Percentiles rank a stretch among this genome's conserved stretches.
phyloP scores from a whole-genome alignment of 37 sponge, comb jelly and placozoan species.

The Spongilla lacustris region DNA sequence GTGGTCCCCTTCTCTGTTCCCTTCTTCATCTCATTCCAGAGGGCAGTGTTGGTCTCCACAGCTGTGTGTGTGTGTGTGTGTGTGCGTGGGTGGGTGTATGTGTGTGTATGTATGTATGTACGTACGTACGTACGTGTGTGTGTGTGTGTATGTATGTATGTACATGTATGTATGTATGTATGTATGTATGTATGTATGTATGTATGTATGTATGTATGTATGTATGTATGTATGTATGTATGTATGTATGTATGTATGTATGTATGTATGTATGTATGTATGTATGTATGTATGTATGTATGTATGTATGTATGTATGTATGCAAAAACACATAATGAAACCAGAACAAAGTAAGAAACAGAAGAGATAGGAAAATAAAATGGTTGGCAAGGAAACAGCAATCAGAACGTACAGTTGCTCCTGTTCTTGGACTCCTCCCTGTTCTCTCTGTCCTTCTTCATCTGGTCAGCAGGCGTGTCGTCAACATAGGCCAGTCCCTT shows the following conservation, averaged over 20 bases:
- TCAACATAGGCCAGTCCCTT: slow-evolving; percentile 89
- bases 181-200: no score
- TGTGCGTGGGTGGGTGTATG: background rate
- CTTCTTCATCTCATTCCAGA: slow-evolving; percentile 92
- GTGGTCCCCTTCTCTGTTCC: slow-evolving; percentile 77
- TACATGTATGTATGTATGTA: no score
- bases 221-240: no score
- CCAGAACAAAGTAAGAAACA: background rate
- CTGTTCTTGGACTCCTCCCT: slow-evolving; percentile 73
- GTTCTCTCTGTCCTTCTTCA: slow-evolving; percentile 85
- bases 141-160: no score
- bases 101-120: background rate
- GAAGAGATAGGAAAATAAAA: background rate
- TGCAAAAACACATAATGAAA: background rate
- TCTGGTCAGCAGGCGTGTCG: slow-evolving; percentile 86
- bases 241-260: background rate
- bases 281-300: no score
- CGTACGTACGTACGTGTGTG: no score
- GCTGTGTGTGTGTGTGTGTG: slow-evolving; percentile 30
- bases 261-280: background rate
- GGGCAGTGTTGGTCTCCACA: slow-evolving; percentile 69
- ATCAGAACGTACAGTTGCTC: slow-evolving; percentile 80
- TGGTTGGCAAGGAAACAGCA: background rate
- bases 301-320: no score
- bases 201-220: no score